Percentiles rank a stretch among this genome's conserved stretches.
These are phyloP conservation scores for Drosophila triauraria DNA, from an alignment of 1,140 invertebrate genomes.

Conservation along the genomic window DNA sequence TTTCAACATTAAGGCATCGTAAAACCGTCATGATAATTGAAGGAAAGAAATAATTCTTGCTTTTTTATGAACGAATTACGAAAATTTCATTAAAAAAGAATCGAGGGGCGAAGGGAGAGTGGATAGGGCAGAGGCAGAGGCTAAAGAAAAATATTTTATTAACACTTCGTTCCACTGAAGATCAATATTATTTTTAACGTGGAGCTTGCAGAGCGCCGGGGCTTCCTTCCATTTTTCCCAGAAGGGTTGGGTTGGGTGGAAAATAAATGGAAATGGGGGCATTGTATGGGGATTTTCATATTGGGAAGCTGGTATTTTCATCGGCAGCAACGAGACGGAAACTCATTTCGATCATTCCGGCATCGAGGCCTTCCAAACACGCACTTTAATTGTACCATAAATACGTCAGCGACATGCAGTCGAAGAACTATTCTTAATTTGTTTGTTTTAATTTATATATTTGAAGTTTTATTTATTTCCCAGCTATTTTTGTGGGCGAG, in stretches of 20 bases:
- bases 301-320: constrained; percentile 40
- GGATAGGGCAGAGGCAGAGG: constrained; percentile 1
- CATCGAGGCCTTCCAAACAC: constrained; percentile 17
- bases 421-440: constrained; percentile 66
- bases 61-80: constrained; percentile 66
- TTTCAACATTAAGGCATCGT: constrained; percentile 76
- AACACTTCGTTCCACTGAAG: constrained; percentile 81
- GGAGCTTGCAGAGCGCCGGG: constrained; percentile 53
- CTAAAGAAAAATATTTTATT: constrained; percentile 76
- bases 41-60: constrained; percentile 54
- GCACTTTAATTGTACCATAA: constrained; percentile 76
- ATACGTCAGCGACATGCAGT: constrained; percentile 62
- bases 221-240: constrained; percentile 27
- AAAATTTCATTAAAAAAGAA: constrained; percentile 65
- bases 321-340: constrained; percentile 65
- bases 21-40: constrained; percentile 79
- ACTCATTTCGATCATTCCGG: constrained; percentile 66
- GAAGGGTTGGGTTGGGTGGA: constrained; percentile 30
- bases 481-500: constrained; percentile 17
- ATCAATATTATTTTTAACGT: constrained; percentile 82
- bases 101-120: constrained; percentile 18
- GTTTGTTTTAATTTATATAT: constrained; percentile 81
- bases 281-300: background rate
- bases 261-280: background rate
- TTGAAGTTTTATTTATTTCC: constrained; percentile 78